Evolutionary conservation across 2,888 invertebrate species (phyloP), one percentile per base, ranked within the genome.

Genomic region (Petrolisthes cinctipes): DNA sequence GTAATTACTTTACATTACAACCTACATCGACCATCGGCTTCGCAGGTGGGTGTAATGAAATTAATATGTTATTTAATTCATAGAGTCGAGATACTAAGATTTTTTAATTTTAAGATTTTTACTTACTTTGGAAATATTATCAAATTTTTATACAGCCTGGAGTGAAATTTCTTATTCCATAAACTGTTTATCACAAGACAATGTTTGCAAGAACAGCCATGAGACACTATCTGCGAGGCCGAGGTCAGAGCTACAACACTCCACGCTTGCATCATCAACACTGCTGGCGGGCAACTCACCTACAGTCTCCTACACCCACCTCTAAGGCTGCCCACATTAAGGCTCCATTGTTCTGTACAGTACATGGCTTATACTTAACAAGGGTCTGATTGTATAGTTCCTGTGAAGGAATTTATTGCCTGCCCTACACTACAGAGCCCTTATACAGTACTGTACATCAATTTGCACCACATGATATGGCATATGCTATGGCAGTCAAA

Each of bases 1-100:
- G 66, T 81, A 75, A 81, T 73, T 75, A 88, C 81, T 88, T 88
- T 88, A 84, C 76, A 84, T 84, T 88, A 88, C 57, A 81, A 68
- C 75, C 87, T 88, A 88, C 81, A 75, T 57, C 76, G 87, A 84
- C 87, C 87, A 66, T 84, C 84, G 87, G 84, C 76, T 23, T 83
- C 84, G 73, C 82, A 76, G 57, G 81, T 68, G n/a, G 81, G 17
- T 82, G 61, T 5, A 82, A 37, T 51, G 51, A 66, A 37, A 82
- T 71, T 23, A 78, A n/a, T n/a, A 37, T 37, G 37, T 37, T 37
- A 37, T 37, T 37, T 37, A 37, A 37, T 37, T 37, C n/a, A 17
- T 68, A 17, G 68, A 68, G 17, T 68, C n/a, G 68, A 14, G n/a
- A 68, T 68, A 17, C 68, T 68, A 14, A 68, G n/a, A 68, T 14